Base-by-base conservation (phyloP, 2,888 invertebrate species). In the Drosophila kanekoi region DNA sequence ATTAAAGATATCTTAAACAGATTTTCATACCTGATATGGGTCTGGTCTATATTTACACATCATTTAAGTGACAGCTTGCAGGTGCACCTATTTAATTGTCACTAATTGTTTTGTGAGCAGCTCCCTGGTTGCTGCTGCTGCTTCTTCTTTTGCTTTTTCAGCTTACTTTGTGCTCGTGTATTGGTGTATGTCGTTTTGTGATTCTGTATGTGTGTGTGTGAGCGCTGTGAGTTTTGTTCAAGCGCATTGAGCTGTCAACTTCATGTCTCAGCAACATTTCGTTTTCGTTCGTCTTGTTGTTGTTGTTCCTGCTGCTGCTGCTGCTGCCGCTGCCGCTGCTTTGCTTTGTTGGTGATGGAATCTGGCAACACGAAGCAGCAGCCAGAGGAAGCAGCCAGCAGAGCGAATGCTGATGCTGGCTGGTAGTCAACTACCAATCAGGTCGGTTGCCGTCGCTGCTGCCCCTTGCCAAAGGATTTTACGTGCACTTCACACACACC, bases 171-270 rank as follows among this genome's bases (percentile, higher is more conserved):
- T 63, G 70, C 56, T 66, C 53, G 48, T 51, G 40, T 37, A 60
- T 70, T 56, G 59, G 70, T 70, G 60, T 58, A 48, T 49, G 58
- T 45, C 33, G 81, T 54, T 62, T 52, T 64, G 33, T 38, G 48
- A 44, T 51, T 60, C 38, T 52, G 56, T 23, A 51, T 47, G 20
- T 72, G 32, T 58, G 41, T 57, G 57, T 52, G 11, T 38, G 45
- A 43, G 68, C 44, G 54, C 54, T 61, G 68, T 69, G 86, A 77
- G 88, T 89, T 89, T 87, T 89, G 88, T 89, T 90, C 85, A 79
- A 85, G 90, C 81, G 90, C 91, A 90, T 90, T 91, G 91, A 90
- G 90, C 90, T 90, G 90, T 86, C 90, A 90, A 86, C 86, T 90
- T 89, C 89, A 90, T 90, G 86, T 90, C 90, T 90, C 87, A 81